These are phyloP conservation scores for Rhinatrema bivittatum DNA, from an alignment of 2,797 vertebrate species.

Conservation along the genomic window DNA sequence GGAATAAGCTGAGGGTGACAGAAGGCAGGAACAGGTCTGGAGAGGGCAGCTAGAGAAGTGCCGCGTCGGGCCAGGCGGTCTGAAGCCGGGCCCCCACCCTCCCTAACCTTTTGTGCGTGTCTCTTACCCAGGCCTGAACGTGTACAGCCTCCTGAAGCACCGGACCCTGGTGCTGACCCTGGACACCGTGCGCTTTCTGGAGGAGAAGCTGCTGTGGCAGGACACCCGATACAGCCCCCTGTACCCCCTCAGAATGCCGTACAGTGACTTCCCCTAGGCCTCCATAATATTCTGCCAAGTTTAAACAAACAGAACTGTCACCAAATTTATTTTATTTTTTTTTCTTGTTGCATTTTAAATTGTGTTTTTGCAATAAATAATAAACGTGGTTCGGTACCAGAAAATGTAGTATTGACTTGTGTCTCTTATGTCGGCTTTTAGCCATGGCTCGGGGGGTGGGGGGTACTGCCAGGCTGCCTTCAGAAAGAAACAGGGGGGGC, in stretches of 20 bases:
- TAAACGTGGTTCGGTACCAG: too few species aligned
- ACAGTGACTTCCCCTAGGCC: conserved; percentile 61
- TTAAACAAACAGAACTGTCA: neutral
- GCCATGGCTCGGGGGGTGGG: neutral
- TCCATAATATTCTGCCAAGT: too few species aligned
- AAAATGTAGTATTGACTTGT: too few species aligned
- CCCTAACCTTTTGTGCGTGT: accelerated
- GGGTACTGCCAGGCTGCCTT: too few species aligned
- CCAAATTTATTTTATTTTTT: neutral
- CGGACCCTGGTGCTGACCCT: conserved; percentile 72
- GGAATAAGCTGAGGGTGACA: neutral
- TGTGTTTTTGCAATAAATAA: neutral
- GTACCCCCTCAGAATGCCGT: conserved; percentile 71
- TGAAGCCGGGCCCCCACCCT: neutral
- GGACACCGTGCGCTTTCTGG: conserved; percentile 65
- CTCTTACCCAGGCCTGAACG: conserved; percentile 67
- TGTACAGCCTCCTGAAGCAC: conserved; percentile 81
- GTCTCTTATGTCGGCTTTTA: neutral
- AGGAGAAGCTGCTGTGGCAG: conserved; percentile 80
- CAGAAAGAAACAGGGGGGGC: too few species aligned
- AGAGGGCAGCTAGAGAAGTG: too few species aligned
- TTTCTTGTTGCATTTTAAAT: neutral
- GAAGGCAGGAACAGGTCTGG: too few species aligned
- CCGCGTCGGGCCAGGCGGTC: too few species aligned
- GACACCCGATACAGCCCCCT: conserved; percentile 57